Percentiles rank a stretch among this genome's conserved stretches.
Conservation (phyloP, 1,140 invertebrate species). For the Stegodyphus dumicola region DNA sequence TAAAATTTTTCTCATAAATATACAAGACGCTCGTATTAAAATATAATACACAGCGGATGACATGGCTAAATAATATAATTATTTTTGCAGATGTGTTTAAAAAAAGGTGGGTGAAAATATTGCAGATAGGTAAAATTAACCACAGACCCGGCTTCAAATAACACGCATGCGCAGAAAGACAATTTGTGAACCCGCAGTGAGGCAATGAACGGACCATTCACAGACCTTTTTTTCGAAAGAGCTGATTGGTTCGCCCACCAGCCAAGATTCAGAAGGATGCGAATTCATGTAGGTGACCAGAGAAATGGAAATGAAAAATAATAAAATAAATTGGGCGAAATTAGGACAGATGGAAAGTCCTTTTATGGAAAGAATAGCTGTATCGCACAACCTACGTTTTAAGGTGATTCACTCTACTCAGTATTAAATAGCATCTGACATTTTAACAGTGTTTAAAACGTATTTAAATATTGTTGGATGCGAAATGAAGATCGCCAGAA, state of each 20-base stretch:
- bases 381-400: not conserved
- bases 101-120: no score
- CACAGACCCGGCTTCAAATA: not conserved
- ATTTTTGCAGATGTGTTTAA: no score
- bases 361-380: slow-evolving; percentile 18
- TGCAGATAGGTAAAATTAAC: slow-evolving; percentile 18
- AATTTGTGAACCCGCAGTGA: not conserved
- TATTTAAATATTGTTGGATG: no score
- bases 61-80: no score
- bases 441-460: no score
- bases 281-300: slow-evolving; percentile 25
- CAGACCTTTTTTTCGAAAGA: not conserved
- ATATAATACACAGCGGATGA: no score
- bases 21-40: no score
- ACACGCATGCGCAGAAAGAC: slow-evolving; percentile 8
- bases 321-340: slow-evolving; percentile 5
- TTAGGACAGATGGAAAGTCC: slow-evolving; percentile 2
- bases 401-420: not conserved
- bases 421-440: no score
- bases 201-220: slow-evolving; percentile 9
- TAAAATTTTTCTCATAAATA: no score
- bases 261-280: slow-evolving; percentile 6
- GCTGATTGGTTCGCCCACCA: slow-evolving; percentile 30
- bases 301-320: slow-evolving; percentile 18
- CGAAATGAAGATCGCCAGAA: no score